Base-by-base conservation (phyloP, 2,888 invertebrate species). In the Merodon equestris region DNA sequence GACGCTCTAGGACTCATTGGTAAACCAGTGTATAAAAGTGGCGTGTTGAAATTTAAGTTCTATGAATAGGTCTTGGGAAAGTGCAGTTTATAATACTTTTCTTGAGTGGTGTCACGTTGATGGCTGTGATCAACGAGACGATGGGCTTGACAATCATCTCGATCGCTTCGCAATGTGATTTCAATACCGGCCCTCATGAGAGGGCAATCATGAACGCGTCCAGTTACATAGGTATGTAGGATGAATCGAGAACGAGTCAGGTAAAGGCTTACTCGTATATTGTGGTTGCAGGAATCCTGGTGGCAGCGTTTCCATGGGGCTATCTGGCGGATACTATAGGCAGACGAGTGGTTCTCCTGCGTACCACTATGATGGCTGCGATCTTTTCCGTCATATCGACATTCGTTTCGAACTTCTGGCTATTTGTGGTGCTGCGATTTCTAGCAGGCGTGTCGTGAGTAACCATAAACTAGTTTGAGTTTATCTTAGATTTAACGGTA, bases 131-230 rank as follows among this genome's bases (percentile, higher is more conserved):
- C 75, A 91, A 93, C 87, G 93, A 93, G 88, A 93, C 92, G 10
- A 90, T 93, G 88, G 91, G 92, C 1, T 91, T 93, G 86, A 92
- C 93, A 66, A 93, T 93, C 83, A 91, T 94, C 56, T 90, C 92
- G 60, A 93, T 93, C 10, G 92, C 93, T 0, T 93, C 94, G 0
- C 93, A 93, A 87, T 94, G 94, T 83, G 94, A 94, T 85, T 90
- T 94, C 51, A 84, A 90, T 1, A 89, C 93, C 12, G 90, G 89
- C 15, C 88, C 92, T 61, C 86, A 89, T 48, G 90, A 92, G 82
- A 91, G 93, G 82, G 93, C 93, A 0, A 89, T 93, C 84, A 89
- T 93, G 51, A 91, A 92, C 57, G 92, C 93, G 7, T 91, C 92
- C 70, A 91, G 92, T 44, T 93, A 93, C 84, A 86, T 92, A 60